A percentile compares a stretch with the other conserved stretches of the same genome.
Evolutionary conservation across 2,797 vertebrate genomes (phyloP).

Genomic region (Lerista edwardsae): DNA sequence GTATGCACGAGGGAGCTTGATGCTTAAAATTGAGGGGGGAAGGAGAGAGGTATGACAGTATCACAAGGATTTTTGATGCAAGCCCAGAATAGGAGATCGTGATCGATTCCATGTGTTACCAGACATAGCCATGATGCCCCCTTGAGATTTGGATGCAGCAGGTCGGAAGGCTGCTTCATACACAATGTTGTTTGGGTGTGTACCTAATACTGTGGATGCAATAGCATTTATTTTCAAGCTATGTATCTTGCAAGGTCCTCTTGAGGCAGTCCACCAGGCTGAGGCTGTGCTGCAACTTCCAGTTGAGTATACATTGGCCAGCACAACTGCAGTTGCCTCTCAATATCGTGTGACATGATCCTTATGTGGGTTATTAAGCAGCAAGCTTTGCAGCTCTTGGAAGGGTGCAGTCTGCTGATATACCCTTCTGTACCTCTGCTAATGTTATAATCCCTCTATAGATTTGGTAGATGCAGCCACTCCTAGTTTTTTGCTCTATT

Average conservation of each 20-base stretch:
- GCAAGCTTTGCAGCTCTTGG: background rate
- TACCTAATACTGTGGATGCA: background rate
- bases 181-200: background rate
- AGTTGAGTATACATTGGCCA: background rate
- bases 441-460: background rate
- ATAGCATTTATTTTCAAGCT: background rate
- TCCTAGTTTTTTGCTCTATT: background rate
- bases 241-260: background rate
- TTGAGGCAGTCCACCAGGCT: too few species aligned
- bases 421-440: background rate
- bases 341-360: background rate
- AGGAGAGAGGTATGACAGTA: too few species aligned
- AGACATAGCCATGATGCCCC: background rate
- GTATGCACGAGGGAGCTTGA: too few species aligned
- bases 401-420: background rate
- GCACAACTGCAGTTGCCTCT: background rate
- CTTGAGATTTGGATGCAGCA: background rate
- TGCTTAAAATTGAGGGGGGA: too few species aligned
- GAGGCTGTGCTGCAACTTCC: background rate
- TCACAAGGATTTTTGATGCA: too few species aligned
- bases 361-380: background rate
- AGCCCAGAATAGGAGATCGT: too few species aligned
- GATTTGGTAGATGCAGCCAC: background rate
- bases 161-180: background rate
- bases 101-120: background rate